Conservation (phyloP, 2,797 vertebrate genomes). For the Channallabes apus region DNA sequence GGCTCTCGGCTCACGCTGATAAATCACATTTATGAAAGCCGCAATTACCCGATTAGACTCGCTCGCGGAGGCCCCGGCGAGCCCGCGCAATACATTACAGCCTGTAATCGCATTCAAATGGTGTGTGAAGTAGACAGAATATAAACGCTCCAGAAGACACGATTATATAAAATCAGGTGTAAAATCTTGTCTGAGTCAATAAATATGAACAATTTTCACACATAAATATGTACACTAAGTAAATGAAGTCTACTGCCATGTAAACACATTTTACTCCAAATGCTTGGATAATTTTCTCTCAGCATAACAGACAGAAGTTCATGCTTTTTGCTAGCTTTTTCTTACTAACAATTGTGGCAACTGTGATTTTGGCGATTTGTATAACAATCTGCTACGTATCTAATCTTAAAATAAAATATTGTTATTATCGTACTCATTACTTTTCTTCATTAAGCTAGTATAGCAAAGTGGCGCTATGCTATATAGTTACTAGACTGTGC, state of each 20-base stretch:
- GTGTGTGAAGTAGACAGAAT: constrained; percentile 59
- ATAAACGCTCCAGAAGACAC: not conserved
- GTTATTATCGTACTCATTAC: not conserved
- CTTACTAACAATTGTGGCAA: not conserved
- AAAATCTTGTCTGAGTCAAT: not conserved
- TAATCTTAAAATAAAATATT: not conserved
- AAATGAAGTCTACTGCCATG: not conserved
- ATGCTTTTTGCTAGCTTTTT: not conserved
- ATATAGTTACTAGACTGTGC: not conserved
- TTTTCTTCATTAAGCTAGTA: not conserved
- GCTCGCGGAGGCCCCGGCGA: constrained; percentile 27
- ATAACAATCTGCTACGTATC: not conserved
- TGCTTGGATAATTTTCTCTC: not conserved
- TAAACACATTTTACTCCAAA: not conserved
- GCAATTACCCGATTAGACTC: constrained; percentile 78
- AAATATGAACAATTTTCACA: not conserved
- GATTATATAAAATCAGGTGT: not conserved
- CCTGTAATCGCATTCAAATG: constrained; percentile 77
- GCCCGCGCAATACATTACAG: constrained; percentile 62
- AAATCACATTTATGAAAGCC: constrained; percentile 77
- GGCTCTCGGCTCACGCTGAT: constrained; percentile 41
- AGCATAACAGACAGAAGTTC: not conserved
- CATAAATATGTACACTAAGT: too few relatives aligned
- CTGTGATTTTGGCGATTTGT: not conserved
- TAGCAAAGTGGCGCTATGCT: too few relatives aligned